These are phyloP conservation scores for Tanytarsus gracilentus DNA, from an alignment of 2,888 invertebrate genomes.

Conservation along the genomic window DNA sequence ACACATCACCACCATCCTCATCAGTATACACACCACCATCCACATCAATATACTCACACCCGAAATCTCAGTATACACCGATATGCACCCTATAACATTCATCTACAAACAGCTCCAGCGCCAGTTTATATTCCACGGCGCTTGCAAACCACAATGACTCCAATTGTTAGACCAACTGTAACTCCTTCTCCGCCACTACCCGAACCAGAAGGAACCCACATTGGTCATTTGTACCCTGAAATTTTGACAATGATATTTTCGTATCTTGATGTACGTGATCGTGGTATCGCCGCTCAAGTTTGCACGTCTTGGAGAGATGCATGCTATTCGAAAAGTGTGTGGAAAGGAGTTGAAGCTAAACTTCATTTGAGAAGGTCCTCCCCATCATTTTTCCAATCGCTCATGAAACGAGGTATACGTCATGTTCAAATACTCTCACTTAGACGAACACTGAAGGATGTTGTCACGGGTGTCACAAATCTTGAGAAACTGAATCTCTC, in stretches of 20 bases:
- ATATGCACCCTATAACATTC: constrained; percentile 55
- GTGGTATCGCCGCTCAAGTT: constrained; percentile 84
- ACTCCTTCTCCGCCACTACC: constrained; percentile 42
- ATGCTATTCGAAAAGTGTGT: constrained; percentile 83
- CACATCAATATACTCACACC: constrained; percentile 35
- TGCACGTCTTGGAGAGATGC: constrained; percentile 86
- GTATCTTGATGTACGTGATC: constrained; percentile 76
- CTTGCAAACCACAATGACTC: constrained; percentile 38
- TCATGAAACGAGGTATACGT: constrained; percentile 79
- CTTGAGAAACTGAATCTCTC: constrained; percentile 80
- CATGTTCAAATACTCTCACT: constrained; percentile 83
- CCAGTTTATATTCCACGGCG: constrained; percentile 34
- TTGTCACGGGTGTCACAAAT: constrained; percentile 76
- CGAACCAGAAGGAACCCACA: constrained; percentile 58
- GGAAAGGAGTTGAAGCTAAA: constrained; percentile 89
- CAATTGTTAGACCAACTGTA: constrained; percentile 37
- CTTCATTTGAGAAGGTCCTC: constrained; percentile 77
- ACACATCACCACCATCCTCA: constrained; percentile 38
- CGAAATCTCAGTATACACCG: constrained; percentile 36
- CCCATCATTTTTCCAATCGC: constrained; percentile 62
- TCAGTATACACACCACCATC: constrained; percentile 36
- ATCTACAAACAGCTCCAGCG: constrained; percentile 42
- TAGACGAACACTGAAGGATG: constrained; percentile 71
- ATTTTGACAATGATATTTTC: constrained; percentile 86
- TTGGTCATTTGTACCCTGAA: constrained; percentile 85